Base-by-base conservation (phyloP, 1,140 invertebrate genomes). In the Habropoda laboriosa region DNA sequence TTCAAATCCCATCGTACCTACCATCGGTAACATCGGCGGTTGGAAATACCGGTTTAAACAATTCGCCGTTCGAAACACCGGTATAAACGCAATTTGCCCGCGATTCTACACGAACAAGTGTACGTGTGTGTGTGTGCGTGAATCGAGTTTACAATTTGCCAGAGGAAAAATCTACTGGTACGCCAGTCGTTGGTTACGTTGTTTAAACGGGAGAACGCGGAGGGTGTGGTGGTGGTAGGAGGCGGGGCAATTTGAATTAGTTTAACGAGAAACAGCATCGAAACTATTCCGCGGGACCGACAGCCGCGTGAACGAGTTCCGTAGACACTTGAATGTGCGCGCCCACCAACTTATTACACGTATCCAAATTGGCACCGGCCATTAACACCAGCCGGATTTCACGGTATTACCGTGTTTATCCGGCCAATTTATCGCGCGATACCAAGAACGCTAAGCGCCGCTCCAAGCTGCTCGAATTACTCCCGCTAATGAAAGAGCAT, bases 391-490 rank as follows among this genome's bases (percentile, higher is more conserved):
- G 24, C 8, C 24, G 55, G 30, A 40, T 72, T 74, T 73, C 35
- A 30, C 49, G 30, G 38, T 27, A 63, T 63, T 61, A 38, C 38
- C 21, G 21, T 27, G 58, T 74, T 57, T 63, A 74, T 58, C 47
- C 30, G 35, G 32, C 67, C 42, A 64, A 73, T 57, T 74, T 73
- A 74, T 79, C 30, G 51, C 51, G 18, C 40, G 47, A 72, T 63
- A 57, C n/a, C 38, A 51, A 42, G 38, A 80, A 55, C 57, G 63
- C n/a, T 27, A 58, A 73, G 8, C 70, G 40, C n/a, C 40, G 27
- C 18, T 57, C 12, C n/a, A 1, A 71, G 35, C 68, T 24, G 16
- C 32, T 70, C 35, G 24, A 71, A 71, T 71, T 57, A 55, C 35
- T 71, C 68, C 32, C 18, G 51, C 21, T 71, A 71, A 71, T 55